Percentiles rank a stretch among this genome's conserved stretches.
phyloP scores from a whole-genome alignment of 2,113 vertebrate genomes.

The Anhinga anhinga region DNA sequence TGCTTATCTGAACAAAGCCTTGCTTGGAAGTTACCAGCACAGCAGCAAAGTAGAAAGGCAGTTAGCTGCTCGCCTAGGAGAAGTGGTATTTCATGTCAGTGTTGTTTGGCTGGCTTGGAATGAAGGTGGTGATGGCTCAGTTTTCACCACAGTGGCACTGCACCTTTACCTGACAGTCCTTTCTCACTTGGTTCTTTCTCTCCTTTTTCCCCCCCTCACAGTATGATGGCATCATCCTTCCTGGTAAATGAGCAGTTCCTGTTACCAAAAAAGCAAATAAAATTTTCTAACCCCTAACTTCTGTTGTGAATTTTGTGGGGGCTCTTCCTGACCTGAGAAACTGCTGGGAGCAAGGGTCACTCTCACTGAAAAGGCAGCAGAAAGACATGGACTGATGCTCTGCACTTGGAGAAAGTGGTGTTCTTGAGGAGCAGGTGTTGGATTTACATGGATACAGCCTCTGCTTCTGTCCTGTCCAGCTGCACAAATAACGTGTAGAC shows the following conservation, averaged over 20 bases:
- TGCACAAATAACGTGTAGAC: neutral
- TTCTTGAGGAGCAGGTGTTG: neutral
- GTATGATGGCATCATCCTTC: conserved; percentile 99
- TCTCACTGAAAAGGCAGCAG: neutral
- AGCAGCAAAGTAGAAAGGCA: neutral
- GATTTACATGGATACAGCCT: neutral
- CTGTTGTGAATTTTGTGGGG: conserved; percentile 43
- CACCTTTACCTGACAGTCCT: neutral
- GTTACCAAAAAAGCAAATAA: conserved; percentile 76
- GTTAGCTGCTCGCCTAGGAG: neutral
- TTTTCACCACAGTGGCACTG: neutral
- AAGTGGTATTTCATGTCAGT: neutral
- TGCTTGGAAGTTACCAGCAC: neutral
- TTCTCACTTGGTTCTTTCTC: neutral
- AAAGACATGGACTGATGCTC: neutral
- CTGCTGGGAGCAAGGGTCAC: neutral
- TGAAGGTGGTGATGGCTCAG: fast-evolving
- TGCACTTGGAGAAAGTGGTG: neutral
- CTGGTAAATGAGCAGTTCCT: conserved; percentile 89
- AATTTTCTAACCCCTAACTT: conserved; percentile 26
- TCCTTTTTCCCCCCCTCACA: conserved; percentile 60
- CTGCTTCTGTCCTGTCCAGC: neutral
- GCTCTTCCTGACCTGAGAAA: neutral
- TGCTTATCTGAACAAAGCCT: neutral
- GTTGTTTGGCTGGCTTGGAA: neutral